phyloP scores from a whole-genome alignment of 2,113 vertebrate species.

The Prunella fulvescens region DNA sequence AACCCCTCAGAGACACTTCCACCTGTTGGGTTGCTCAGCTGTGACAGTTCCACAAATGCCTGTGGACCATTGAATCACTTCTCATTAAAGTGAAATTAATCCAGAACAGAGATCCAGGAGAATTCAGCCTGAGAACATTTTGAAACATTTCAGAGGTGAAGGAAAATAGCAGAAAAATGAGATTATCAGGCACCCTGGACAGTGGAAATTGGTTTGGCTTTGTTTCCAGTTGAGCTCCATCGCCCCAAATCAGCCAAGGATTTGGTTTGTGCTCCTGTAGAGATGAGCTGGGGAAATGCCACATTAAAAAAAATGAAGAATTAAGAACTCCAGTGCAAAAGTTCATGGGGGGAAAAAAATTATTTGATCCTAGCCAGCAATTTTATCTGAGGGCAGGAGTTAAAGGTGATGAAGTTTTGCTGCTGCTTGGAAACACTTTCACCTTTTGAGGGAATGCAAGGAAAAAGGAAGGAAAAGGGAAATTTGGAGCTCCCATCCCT shows the following conservation, averaged over 20 bases:
- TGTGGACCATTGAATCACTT: neutral
- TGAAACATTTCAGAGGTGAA: neutral
- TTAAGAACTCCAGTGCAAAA: neutral
- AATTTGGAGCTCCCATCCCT: neutral
- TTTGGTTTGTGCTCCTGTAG: neutral
- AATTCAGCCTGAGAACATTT: neutral
- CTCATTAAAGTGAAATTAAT: neutral
- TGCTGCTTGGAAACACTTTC: neutral
- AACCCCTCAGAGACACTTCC: neutral
- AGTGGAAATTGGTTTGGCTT: neutral
- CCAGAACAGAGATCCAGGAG: neutral
- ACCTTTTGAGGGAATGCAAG: neutral
- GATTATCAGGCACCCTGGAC: neutral
- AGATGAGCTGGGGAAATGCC: neutral
- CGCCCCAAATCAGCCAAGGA: neutral
- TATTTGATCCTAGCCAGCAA: neutral
- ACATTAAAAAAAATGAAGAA: neutral
- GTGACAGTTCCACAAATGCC: neutral
- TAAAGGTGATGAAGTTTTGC: neutral
- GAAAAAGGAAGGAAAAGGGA: neutral
- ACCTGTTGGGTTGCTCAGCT: neutral
- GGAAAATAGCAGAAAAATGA: neutral
- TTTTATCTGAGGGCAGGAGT: neutral
- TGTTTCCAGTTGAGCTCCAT: neutral
- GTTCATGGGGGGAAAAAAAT: neutral